A percentile compares a stretch with the other conserved stretches of the same genome.
These are phyloP conservation scores for Melanotaenia pygmaea DNA, from an alignment of 2,797 vertebrate species.

Conservation along the genomic window DNA sequence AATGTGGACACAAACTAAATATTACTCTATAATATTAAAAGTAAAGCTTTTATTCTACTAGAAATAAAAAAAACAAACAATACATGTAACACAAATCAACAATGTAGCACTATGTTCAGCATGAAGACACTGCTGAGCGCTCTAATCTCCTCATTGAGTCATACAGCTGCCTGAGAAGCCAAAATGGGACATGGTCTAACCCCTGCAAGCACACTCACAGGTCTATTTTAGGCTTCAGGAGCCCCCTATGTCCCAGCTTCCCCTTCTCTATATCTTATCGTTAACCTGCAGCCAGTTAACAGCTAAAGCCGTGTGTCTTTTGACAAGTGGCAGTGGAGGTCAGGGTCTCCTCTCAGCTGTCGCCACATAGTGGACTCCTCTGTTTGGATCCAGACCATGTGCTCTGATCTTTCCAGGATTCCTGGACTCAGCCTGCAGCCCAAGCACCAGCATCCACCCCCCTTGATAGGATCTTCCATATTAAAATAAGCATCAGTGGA, in stretches of 20 bases:
- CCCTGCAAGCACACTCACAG: slow-evolving; percentile 31
- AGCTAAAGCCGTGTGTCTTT: slow-evolving; percentile 74
- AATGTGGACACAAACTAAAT: slow-evolving; percentile 9
- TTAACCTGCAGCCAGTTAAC: slow-evolving; percentile 70
- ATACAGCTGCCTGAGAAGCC: slow-evolving; percentile 59
- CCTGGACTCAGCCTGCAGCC: slow-evolving; percentile 38
- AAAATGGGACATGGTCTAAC: slow-evolving; percentile 59
- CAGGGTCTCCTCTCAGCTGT: slow-evolving; percentile 75
- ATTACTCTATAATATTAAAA: not conserved
- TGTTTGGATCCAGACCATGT: slow-evolving; percentile 59
- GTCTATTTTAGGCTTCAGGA: slow-evolving; percentile 76
- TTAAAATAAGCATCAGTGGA: slow-evolving; percentile 2
- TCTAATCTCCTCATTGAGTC: slow-evolving; percentile 62
- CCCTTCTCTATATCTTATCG: slow-evolving; percentile 29
- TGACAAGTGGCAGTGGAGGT: slow-evolving; percentile 68
- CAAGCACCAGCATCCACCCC: slow-evolving; percentile 27
- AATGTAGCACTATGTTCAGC: slow-evolving; percentile 44
- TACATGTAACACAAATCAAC: slow-evolving; percentile 13
- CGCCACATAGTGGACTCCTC: slow-evolving; percentile 53
- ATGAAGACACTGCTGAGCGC: slow-evolving; percentile 48
- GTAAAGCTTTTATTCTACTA: slow-evolving; percentile 1
- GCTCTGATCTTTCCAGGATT: slow-evolving; percentile 43
- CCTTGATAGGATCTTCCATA: not conserved
- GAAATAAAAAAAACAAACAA: not conserved
- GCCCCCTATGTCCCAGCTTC: slow-evolving; percentile 17